Evolutionary conservation across 2,888 invertebrate genomes (phyloP).

Genomic region (Acanthosepion esculentum): DNA sequence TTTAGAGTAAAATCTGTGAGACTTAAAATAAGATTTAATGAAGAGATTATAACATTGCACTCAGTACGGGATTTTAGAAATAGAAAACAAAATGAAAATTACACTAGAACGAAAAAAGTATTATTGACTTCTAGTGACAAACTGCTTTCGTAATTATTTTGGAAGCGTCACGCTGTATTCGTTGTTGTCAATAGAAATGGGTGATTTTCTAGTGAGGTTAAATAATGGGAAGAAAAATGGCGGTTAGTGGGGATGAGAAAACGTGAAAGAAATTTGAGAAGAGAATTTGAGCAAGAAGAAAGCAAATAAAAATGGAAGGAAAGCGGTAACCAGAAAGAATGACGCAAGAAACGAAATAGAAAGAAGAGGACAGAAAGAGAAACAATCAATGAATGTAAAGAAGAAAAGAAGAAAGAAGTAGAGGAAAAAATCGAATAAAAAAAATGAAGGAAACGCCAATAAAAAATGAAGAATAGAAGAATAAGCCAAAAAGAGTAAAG

Average conservation of each 20-base stretch:
- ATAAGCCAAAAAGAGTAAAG: background rate
- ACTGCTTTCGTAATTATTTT: background rate
- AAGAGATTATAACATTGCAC: too few species aligned
- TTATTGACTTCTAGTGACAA: background rate
- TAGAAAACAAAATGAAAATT: too few species aligned
- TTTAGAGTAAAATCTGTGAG: background rate
- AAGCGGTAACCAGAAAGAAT: accelerated
- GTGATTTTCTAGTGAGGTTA: background rate
- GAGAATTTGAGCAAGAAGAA: background rate
- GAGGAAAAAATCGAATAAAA: background rate
- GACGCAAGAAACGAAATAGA: background rate
- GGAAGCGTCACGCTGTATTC: background rate
- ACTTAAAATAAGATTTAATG: too few species aligned
- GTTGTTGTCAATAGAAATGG: background rate
- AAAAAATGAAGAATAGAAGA: background rate
- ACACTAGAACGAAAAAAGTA: background rate
- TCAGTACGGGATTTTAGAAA: too few species aligned
- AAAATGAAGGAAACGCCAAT: background rate
- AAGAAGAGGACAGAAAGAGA: background rate
- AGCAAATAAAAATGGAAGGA: background rate
- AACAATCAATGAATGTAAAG: background rate
- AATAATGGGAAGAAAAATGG: background rate
- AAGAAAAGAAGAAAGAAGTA: background rate
- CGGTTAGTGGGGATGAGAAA: background rate
- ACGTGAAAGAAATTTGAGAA: background rate